Conservation (phyloP, 2,888 invertebrate species). For the Acleris laterana region DNA sequence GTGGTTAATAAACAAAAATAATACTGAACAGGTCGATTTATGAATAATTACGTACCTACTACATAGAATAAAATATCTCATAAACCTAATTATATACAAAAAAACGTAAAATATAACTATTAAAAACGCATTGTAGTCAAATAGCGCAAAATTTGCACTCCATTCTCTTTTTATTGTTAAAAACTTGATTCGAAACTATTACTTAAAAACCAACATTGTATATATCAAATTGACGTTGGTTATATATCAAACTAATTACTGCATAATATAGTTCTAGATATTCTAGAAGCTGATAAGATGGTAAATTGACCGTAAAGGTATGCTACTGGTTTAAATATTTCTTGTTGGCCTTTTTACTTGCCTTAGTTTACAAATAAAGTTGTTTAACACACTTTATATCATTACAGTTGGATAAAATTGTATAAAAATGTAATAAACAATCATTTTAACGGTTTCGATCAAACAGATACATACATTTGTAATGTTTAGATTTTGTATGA, state of each 20-base stretch:
- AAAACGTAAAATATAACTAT: too few relatives aligned
- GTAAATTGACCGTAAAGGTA: constrained; percentile 25
- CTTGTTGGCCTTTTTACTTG: background rate
- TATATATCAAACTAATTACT: constrained; percentile 23
- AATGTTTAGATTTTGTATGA: background rate
- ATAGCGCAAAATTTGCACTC: background rate
- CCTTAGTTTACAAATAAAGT: background rate
- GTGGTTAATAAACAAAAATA: too few relatives aligned
- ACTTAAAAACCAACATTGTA: constrained; percentile 8
- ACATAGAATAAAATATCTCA: too few relatives aligned
- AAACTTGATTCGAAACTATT: background rate
- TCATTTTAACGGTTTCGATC: background rate
- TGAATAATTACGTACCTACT: too few relatives aligned
- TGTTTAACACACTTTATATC: background rate
- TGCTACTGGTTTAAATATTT: constrained; percentile 26
- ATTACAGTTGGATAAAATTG: background rate
- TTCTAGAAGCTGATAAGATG: constrained; percentile 6
- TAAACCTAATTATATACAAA: too few relatives aligned
- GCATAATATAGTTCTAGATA: constrained; percentile 7
- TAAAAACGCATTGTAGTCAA: background rate
- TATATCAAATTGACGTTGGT: constrained; percentile 19
- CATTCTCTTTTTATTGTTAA: background rate
- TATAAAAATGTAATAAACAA: too few relatives aligned
- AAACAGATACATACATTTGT: background rate
- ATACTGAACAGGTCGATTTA: too few relatives aligned